Evolutionary conservation across 2,113 vertebrate species (phyloP), one percentile per base, ranked within the genome.

Genomic region (Charadrius vociferus): DNA sequence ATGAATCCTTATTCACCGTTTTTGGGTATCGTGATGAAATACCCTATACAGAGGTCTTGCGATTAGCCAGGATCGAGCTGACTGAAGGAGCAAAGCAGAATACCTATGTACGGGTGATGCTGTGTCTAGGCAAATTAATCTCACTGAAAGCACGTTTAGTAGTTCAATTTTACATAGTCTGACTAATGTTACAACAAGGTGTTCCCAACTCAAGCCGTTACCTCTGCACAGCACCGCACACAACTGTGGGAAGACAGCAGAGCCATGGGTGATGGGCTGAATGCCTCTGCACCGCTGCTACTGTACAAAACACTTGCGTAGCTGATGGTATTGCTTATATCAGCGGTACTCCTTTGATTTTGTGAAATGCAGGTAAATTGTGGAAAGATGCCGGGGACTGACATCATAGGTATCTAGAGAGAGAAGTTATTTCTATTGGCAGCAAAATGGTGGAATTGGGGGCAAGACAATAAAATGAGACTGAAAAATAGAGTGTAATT

Each of bases 211-310:
- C 30, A 66, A 58, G n/a, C 8, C n/a, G 23, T 16, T 12, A 55
- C 16, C 16, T 72, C 32, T n/a, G 41, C n/a, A 32, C 6, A 62
- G 19, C 24, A 9, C 39, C 52, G 13, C 11, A 39, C 50, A 13
- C 3, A 30, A 3, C 10, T 0, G 0, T 21, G 16, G 19, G 34
- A 70, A 56, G 30, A n/a, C 9, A 72, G 29, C 9, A 59, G 29
- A 6, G 15, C 23, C 13, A 3, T 14, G 12, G 20, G 14, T 58
- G 36, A 41, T 22, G 30, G 34, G 17, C 61, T 74, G 52, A 49
- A 34, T 49, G n/a, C 4, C 23, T 43, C 34, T 43, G 17, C 32
- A 20, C 10, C 18, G 2, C 22, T 58, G 34, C 49, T 59, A 23
- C n/a, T 20, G 19, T 6, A 41, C 6, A 41, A 26, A 65, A 43